Evolutionary conservation across 2,113 vertebrate genomes (phyloP), one percentile per base, ranked within the genome.

Genomic region (Charadrius vociferus): DNA sequence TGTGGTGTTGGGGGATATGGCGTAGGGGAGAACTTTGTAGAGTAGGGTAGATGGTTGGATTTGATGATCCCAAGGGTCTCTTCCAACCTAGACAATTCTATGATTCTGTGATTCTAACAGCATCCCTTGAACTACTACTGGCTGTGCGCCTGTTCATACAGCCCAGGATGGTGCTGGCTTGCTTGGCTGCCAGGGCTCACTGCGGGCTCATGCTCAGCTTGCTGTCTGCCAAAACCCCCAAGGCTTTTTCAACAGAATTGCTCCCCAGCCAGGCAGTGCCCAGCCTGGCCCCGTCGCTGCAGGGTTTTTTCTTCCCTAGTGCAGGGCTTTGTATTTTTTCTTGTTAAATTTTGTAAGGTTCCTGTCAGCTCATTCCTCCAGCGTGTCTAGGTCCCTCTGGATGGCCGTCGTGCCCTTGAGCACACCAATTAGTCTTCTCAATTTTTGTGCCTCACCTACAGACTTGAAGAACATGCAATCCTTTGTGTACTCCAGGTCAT

Each of bases 381-480:
- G 59, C 13, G 16, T 24, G 11, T 45, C 52, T 79, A 27, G 17
- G 53, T 68, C 19, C 9, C 45, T 77, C 36, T 65, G 83, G 11
- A 39, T 30, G 30, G 23, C 50, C 86, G 34, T 37, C 13, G 37
- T 77, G 37, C 30, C 36, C 47, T 62, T 84, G 34, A 49, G 17
- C 36, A 37, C 9, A 26, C 41, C 45, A 56, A 8, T 50, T 50
- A 84, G 43, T 39, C 45, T 30, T 74, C 27, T 30, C 32, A 52
- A 1, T 61, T 71, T 62, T 22, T 70, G 12, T 26, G 8, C 79
- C 30, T 93, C 47, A 45, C 23, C 50, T 37, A 14, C 19, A 67
- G 41, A 55, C 16, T 34, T 74, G 13, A 78, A n/a, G 63, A 78
- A 62, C 0, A 0, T 32, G 22, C 27, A 41, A 5, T 78, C 34